Percentiles rank a stretch among this genome's conserved stretches.
Conservation (phyloP, 1,140 invertebrate genomes). For the Pectinophora gossypiella region DNA sequence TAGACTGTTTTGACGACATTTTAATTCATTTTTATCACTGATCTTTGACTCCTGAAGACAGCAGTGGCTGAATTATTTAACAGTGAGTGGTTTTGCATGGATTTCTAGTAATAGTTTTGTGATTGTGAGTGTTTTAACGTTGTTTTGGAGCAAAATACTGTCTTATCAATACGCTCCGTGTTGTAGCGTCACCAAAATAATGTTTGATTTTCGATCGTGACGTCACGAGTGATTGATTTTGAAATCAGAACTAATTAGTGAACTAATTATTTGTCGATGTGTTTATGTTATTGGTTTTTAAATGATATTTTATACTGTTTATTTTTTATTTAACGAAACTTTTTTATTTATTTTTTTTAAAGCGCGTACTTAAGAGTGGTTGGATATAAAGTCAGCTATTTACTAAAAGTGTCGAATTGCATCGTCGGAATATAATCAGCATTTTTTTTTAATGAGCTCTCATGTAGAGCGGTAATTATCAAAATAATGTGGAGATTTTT, state of each 20-base stretch:
- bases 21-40: constrained; percentile 51
- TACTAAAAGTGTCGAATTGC: neutral
- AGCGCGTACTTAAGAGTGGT: too few species aligned
- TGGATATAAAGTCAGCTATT: too few species aligned
- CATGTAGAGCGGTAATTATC: neutral
- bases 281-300: too few species aligned
- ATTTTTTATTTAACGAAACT: neutral
- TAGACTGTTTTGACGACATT: constrained; percentile 51
- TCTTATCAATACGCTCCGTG: neutral
- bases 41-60: constrained; percentile 42
- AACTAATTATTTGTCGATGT: neutral
- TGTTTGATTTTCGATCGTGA: neutral
- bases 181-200: neutral
- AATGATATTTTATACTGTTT: neutral
- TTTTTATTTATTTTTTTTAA: too few species aligned
- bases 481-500: neutral
- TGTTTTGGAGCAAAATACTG: neutral
- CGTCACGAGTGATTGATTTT: neutral
- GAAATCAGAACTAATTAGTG: neutral
- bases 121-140: neutral
- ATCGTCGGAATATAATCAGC: neutral
- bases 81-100: constrained; percentile 36
- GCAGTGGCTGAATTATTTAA: constrained; percentile 29
- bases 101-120: neutral
- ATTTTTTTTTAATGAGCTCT: neutral